A percentile compares a stretch with the other conserved stretches of the same genome.
These are phyloP conservation scores for Prolemur simus DNA, from an alignment of 2,113 vertebrate species.

Conservation along the genomic window DNA sequence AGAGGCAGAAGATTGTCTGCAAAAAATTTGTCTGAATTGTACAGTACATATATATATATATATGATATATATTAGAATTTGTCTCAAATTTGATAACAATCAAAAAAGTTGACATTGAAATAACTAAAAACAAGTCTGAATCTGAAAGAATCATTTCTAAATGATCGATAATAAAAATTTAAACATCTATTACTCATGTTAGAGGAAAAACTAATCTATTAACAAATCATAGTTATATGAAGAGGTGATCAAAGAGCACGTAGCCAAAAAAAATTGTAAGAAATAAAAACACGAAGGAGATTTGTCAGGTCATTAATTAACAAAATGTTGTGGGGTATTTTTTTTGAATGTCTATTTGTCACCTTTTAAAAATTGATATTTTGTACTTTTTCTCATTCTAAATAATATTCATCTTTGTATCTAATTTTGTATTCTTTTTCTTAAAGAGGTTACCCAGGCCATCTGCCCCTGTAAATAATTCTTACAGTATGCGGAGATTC, in stretches of 20 bases:
- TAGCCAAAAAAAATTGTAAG: background rate
- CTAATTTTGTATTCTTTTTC: background rate
- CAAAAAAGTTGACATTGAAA: background rate
- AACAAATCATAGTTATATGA: background rate
- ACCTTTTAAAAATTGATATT: background rate
- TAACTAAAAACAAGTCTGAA: background rate
- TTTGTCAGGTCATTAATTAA: background rate
- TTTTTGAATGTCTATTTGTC: background rate
- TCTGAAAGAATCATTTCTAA: background rate
- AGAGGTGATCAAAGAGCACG: background rate
- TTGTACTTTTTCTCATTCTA: background rate
- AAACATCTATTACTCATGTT: background rate
- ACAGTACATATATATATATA: background rate
- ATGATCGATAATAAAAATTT: slow-evolving; percentile 3
- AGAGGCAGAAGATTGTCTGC: background rate
- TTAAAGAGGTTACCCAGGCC: background rate
- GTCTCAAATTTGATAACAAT: background rate
- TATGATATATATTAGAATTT: background rate
- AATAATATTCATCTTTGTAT: background rate
- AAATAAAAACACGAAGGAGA: background rate
- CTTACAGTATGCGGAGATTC: background rate
- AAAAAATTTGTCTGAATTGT: background rate
- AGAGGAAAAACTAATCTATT: background rate
- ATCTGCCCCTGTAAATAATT: background rate
- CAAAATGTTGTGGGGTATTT: background rate